Percentiles rank a stretch among this genome's conserved stretches.
phyloP scores from a whole-genome alignment of 1,140 invertebrate genomes.

The Saccostrea echinata region DNA sequence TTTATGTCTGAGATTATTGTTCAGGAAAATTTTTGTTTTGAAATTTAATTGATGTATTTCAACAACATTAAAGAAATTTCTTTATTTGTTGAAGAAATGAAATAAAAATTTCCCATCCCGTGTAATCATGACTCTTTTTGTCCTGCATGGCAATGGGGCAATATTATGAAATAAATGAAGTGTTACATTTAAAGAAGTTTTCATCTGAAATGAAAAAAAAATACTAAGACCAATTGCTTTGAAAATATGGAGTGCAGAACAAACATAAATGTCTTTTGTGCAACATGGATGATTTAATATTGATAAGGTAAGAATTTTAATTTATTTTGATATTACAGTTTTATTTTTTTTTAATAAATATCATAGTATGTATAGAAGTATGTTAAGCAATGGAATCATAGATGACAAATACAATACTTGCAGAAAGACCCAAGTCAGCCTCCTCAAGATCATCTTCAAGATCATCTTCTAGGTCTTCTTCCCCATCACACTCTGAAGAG shows the following conservation, averaged over 20 bases:
- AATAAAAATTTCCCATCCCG: not conserved
- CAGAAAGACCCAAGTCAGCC: not conserved
- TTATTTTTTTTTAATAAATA: not conserved
- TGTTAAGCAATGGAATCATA: too few relatives aligned
- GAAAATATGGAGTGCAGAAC: not conserved
- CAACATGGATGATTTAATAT: not conserved
- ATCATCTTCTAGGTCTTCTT: constrained; percentile 28
- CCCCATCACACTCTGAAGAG: constrained; percentile 31
- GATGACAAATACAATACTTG: not conserved
- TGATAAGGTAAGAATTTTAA: not conserved
- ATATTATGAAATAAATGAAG: not conserved
- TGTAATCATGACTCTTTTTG: not conserved
- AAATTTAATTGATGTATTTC: not conserved
- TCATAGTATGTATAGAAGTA: too few relatives aligned
- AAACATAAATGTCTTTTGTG: not conserved
- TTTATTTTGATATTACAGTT: not conserved
- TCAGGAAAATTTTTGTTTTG: too few relatives aligned
- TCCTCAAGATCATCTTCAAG: constrained; percentile 39
- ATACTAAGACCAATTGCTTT: not conserved
- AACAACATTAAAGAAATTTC: not conserved
- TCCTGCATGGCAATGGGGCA: not conserved
- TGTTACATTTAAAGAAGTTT: not conserved
- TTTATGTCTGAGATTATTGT: too few relatives aligned
- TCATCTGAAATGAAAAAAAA: not conserved
- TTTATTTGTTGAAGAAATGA: not conserved